Conservation (phyloP, 2,113 vertebrate genomes). For the Rhinoderma darwinii region DNA sequence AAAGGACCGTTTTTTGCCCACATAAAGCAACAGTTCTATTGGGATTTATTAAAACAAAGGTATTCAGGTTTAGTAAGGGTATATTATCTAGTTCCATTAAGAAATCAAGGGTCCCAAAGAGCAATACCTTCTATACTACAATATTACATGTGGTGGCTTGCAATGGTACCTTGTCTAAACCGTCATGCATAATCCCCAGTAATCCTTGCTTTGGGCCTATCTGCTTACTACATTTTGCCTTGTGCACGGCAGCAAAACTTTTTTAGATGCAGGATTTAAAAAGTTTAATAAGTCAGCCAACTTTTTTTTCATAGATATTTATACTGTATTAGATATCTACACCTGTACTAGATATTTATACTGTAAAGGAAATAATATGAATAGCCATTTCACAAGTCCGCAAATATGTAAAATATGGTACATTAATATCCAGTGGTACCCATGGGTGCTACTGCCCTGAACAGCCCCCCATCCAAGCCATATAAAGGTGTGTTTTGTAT, state of each 20-base stretch:
- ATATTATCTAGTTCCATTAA: not conserved
- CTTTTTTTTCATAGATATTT: no score
- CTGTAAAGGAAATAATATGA: no score
- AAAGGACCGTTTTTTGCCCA: not conserved
- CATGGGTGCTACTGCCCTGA: no score
- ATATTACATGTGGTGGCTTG: not conserved
- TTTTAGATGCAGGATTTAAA: not conserved
- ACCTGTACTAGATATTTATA: no score
- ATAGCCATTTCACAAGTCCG: no score
- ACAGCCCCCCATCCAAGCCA: no score
- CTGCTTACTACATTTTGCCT: not conserved
- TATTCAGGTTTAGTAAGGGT: not conserved
- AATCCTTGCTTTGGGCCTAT: constrained; percentile 21
- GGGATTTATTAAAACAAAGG: not conserved
- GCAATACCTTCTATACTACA: not conserved
- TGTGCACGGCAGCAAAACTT: not conserved
- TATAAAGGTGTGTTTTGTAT: no score
- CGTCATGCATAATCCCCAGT: not conserved
- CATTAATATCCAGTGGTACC: no score
- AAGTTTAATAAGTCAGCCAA: not conserved
- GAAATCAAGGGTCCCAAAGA: not conserved
- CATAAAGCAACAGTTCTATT: not conserved
- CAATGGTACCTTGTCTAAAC: not conserved
- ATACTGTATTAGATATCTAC: no score
- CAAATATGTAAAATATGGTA: no score